Evolutionary conservation across 2,888 invertebrate genomes (phyloP).

Genomic region (Philonicus albiceps): DNA sequence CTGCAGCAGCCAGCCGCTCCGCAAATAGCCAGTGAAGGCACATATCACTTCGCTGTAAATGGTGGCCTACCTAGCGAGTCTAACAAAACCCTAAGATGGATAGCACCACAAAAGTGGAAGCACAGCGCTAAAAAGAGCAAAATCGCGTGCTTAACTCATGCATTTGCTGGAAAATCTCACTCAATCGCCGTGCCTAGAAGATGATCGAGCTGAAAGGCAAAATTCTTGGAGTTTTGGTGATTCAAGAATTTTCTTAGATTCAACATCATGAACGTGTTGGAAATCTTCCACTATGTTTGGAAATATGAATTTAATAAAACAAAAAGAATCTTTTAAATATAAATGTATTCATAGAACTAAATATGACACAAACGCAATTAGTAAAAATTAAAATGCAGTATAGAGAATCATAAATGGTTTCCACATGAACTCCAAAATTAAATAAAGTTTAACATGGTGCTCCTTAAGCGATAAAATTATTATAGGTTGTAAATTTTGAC

Average conservation of each 20-base stretch:
- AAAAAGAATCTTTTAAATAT: neutral
- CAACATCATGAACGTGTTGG: neutral
- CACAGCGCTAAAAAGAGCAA: slow-evolving; percentile 14
- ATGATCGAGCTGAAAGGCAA: neutral
- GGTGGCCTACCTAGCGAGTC: neutral
- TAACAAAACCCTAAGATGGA: neutral
- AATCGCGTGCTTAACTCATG: neutral
- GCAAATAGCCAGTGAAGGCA: slow-evolving; percentile 14
- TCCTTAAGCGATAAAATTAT: too few relatives aligned
- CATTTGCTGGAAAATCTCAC: neutral
- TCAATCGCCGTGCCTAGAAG: neutral
- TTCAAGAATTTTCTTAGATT: neutral
- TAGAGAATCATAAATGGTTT: too few relatives aligned
- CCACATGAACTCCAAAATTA: too few relatives aligned
- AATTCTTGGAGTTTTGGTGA: neutral
- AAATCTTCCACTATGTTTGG: neutral
- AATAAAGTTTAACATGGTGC: too few relatives aligned
- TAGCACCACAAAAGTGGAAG: neutral
- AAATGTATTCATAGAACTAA: too few relatives aligned
- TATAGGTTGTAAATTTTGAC: too few relatives aligned
- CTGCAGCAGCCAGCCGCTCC: neutral
- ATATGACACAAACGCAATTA: too few relatives aligned
- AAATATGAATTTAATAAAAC: neutral
- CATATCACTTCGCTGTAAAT: slow-evolving; percentile 22
- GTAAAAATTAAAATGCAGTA: too few relatives aligned